Conservation (phyloP, 2,113 vertebrate genomes). For the Centrocercus urophasianus region DNA sequence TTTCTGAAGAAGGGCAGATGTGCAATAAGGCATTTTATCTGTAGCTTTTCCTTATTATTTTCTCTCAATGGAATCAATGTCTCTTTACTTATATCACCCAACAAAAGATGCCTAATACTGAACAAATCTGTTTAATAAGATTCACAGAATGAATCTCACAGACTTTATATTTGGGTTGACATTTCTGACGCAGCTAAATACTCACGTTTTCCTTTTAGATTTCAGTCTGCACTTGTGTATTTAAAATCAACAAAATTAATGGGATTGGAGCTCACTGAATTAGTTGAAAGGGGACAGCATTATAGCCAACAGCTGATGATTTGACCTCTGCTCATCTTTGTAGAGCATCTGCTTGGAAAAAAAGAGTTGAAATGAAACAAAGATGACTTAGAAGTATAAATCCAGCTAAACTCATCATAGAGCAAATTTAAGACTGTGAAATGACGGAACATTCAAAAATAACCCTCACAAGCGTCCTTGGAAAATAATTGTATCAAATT, state of each 20-base stretch:
- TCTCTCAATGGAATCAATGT: background rate
- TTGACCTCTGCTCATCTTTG: constrained; percentile 54
- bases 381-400: constrained; percentile 1
- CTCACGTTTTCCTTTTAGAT: constrained; percentile 22
- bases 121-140: constrained; percentile 31
- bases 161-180: constrained; percentile 28
- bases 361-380: constrained; percentile 33
- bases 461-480: background rate
- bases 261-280: constrained; percentile 7
- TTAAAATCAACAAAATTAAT: constrained; percentile 46
- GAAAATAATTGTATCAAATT: constrained; percentile 45
- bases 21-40: background rate
- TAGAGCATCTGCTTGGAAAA: background rate
- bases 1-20: background rate
- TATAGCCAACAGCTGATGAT: constrained; percentile 30
- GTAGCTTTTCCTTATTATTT: background rate
- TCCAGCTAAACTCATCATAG: background rate
- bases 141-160: constrained; percentile 26
- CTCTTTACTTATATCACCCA: constrained; percentile 32
- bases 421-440: background rate
- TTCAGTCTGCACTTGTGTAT: constrained; percentile 19
- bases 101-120: background rate
- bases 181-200: constrained; percentile 39
- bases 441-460: constrained; percentile 23
- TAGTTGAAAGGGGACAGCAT: background rate